phyloP scores from a whole-genome alignment of 2,888 invertebrate genomes.

The Acronicta aceris region DNA sequence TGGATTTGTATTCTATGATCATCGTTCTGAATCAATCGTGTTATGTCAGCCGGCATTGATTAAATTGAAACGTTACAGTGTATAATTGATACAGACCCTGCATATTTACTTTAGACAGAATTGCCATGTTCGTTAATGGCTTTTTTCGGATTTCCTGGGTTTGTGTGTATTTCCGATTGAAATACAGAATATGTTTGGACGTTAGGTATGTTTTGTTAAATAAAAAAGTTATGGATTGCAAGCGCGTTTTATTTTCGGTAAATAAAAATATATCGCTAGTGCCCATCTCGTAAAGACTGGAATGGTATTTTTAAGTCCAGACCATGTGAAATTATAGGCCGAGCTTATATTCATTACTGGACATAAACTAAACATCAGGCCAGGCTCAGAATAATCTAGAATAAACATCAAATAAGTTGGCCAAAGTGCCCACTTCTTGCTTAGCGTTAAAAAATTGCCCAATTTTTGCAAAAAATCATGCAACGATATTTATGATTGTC shows the following conservation, averaged over 20 bases:
- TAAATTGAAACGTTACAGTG: slow-evolving; percentile 27
- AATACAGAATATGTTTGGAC: neutral
- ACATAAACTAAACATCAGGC: too few relatives aligned
- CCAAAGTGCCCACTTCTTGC: too few relatives aligned
- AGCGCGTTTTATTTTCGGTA: neutral
- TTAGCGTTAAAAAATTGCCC: too few relatives aligned
- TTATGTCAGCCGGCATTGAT: slow-evolving; percentile 45
- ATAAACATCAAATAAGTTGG: too few relatives aligned
- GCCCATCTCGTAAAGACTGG: neutral
- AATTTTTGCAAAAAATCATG: too few relatives aligned
- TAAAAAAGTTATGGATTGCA: neutral
- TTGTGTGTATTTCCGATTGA: neutral
- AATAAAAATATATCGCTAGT: neutral
- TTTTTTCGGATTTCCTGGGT: slow-evolving; percentile 18
- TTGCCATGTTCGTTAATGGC: slow-evolving; percentile 30
- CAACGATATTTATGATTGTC: too few relatives aligned
- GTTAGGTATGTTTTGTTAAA: neutral
- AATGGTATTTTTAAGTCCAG: too few relatives aligned
- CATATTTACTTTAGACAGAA: slow-evolving; percentile 38
- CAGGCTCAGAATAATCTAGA: too few relatives aligned
- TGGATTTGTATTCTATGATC: slow-evolving; percentile 25
- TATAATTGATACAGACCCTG: slow-evolving; percentile 20
- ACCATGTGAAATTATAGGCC: too few relatives aligned
- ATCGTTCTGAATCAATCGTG: slow-evolving; percentile 28
- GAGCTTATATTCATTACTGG: too few relatives aligned